Conservation (phyloP, 2,113 vertebrate species). For the Pleuronectes platessa region DNA sequence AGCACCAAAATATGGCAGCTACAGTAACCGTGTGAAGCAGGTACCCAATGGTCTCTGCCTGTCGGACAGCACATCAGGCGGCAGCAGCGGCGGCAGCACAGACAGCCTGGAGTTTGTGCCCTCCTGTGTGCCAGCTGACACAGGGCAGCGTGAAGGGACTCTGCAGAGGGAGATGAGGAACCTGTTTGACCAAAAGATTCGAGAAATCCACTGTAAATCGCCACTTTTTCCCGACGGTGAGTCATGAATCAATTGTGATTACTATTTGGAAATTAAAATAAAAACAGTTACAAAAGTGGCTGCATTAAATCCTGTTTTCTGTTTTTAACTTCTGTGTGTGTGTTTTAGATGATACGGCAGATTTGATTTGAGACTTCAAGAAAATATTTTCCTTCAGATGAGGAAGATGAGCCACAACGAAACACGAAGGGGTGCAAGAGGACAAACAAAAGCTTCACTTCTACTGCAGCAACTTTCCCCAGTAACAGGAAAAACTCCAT, state of each 20-base stretch:
- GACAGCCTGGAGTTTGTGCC: conserved; percentile 84
- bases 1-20: conserved; percentile 77
- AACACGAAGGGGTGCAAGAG: conserved; percentile 2
- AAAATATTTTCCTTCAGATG: not conserved
- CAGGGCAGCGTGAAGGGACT: conserved; percentile 86
- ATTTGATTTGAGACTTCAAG: conserved; percentile 33
- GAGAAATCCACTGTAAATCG: conserved; percentile 92
- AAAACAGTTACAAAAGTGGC: not conserved
- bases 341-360: conserved; percentile 38
- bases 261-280: not conserved
- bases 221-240: conserved; percentile 91
- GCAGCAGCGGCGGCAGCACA: conserved; percentile 79
- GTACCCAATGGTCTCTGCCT: conserved; percentile 78
- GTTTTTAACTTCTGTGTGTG: not conserved
- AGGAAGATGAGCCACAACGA: not conserved
- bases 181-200: conserved; percentile 92
- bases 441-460: not conserved
- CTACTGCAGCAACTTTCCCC: too few relatives aligned
- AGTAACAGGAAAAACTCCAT: too few relatives aligned
- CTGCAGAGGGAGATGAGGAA: conserved; percentile 96
- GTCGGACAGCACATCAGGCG: conserved; percentile 82
- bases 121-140: conserved; percentile 70
- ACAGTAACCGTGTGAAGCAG: conserved; percentile 75
- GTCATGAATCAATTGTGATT: conserved; percentile 54
- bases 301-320: not conserved